These are phyloP conservation scores for Atta cephalotes DNA, from an alignment of 1,140 invertebrate genomes.

Conservation along the genomic window DNA sequence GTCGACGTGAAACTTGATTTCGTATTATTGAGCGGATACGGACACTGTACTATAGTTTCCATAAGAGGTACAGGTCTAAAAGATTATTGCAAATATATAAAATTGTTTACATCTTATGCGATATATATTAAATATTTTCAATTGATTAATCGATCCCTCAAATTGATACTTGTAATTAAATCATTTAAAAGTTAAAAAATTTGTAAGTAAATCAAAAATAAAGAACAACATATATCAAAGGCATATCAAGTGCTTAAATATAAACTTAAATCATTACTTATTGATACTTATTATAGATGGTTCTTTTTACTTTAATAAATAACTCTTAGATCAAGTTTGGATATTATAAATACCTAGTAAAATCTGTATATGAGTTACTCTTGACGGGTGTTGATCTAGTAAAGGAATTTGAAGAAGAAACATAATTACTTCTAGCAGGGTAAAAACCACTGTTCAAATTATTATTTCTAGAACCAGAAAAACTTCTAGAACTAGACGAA, in stretches of 20 bases:
- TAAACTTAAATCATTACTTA: background rate
- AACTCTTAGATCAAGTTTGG: background rate
- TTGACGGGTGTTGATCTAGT: slow-evolving; percentile 10
- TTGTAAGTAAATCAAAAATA: background rate
- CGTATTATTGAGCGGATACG: background rate
- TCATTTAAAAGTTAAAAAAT: background rate
- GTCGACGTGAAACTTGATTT: slow-evolving; percentile 34
- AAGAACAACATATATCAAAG: background rate
- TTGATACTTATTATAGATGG: background rate
- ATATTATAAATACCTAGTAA: slow-evolving; percentile 46
- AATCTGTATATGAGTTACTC: slow-evolving; percentile 38
- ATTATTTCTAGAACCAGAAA: slow-evolving; percentile 3
- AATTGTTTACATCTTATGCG: background rate
- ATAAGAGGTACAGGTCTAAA: slow-evolving; percentile 41
- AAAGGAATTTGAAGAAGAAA: background rate
- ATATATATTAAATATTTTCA: background rate
- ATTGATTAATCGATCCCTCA: background rate
- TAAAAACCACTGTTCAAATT: background rate
- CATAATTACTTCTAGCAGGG: background rate
- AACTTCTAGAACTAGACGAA: too few species aligned
- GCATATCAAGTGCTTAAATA: background rate
- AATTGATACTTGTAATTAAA: background rate
- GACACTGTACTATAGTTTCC: slow-evolving; percentile 18
- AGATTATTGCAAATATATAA: slow-evolving; percentile 18
- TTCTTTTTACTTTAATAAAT: background rate